A percentile compares a stretch with the other conserved stretches of the same genome.
Conservation (phyloP, 2,797 vertebrate genomes). For the Oceanodroma leucorhoa region DNA sequence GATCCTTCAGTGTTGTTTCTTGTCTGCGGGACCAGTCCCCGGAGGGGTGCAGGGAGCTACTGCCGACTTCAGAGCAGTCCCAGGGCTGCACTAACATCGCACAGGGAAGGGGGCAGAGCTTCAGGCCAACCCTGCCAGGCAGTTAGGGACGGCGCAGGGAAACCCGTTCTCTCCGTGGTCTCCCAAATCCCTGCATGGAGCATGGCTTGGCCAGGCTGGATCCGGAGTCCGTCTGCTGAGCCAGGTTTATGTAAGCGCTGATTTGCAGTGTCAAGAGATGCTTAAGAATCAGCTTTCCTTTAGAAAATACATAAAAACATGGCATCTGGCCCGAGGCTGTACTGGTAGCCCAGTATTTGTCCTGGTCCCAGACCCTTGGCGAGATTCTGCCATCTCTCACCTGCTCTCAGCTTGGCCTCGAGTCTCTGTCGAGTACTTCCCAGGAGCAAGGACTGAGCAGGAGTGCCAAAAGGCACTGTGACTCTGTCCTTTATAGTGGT, state of each 20-base stretch:
- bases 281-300: neutral
- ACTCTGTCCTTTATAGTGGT: neutral
- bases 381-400: neutral
- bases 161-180: rapidly evolving
- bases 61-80: neutral
- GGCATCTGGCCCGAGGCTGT: neutral
- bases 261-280: neutral
- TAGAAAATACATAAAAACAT: neutral
- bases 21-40: neutral
- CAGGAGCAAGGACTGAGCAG: neutral
- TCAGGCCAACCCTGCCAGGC: neutral
- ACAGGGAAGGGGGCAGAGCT: neutral
- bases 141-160: rapidly evolving
- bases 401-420: neutral
- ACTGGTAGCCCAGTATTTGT: neutral
- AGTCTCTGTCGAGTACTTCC: neutral
- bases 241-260: conserved; percentile 34
- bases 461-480: neutral
- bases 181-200: neutral
- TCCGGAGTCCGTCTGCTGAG: neutral
- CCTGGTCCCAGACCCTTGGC: neutral
- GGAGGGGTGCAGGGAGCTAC: neutral
- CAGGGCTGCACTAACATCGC: rapidly evolving
- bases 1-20: neutral
- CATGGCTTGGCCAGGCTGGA: neutral